Base-by-base conservation (phyloP, 1,140 invertebrate genomes). In the Papilio machaon region DNA sequence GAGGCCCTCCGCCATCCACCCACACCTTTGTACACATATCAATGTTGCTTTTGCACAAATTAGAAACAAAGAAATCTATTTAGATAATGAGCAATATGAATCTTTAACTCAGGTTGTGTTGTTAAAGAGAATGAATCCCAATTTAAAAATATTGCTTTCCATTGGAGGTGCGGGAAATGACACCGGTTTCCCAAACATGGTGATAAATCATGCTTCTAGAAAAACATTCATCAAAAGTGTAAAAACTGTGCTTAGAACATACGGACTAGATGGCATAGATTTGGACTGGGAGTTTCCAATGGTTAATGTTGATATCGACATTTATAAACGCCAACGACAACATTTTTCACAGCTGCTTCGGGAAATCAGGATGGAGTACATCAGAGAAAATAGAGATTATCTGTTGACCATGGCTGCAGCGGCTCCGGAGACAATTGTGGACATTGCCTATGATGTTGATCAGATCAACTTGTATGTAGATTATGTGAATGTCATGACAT, bases 261-360 rank as follows among this genome's bases (percentile, higher is more conserved):
- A 96, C 85, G 94, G 94, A 79, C 93, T 98, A 19, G 97, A 98
- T 94, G 98, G 98, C 35, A 93, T 98, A 9, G 98, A 98, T 91
- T 89, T 98, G 64, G 98, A 98, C 87, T 98, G 97, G 97, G 98
- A 99, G 91, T 98, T 98, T 91, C 98, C 98, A 11, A 95, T 95
- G 3, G 94, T 96, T 75, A 92, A 96, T 35, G 64, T 80, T 10
- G 82, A 77, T 80, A 15, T 8, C 38, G 47, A 77, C 30, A 73
- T 49, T 13, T 60, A 54, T 49, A 94, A 93, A 85, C 95, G 95
- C 49, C 96, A 97, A 88, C 96, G 95, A 84, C 96, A 96, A 91
- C 96, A 97, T 92, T 97, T 98, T 85, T 95, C 96, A 2, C 96
- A 97, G 85, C 89, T 98, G 9, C 87, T 98, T 2, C 92, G 96